A percentile compares a stretch with the other conserved stretches of the same genome.
Conservation (phyloP, 1,140 invertebrate genomes). For the Macrobrachium nipponense region DNA sequence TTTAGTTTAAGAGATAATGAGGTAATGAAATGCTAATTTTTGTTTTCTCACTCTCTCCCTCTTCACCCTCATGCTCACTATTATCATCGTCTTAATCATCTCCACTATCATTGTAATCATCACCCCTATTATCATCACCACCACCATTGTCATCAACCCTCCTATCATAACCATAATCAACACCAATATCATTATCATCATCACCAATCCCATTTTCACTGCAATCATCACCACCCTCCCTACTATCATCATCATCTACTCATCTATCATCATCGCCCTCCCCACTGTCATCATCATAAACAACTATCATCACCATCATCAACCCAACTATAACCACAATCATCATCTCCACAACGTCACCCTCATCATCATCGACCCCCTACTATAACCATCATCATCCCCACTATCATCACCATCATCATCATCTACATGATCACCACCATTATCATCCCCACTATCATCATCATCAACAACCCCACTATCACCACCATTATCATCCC, state of each 20-base stretch:
- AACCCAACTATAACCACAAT: neutral
- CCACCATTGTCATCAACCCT: neutral
- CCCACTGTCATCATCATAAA: neutral
- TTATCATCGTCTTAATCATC: neutral
- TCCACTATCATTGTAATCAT: neutral
- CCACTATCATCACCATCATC: no score
- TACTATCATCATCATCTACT: neutral
- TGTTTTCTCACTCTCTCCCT: conserved; percentile 13
- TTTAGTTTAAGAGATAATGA: no score
- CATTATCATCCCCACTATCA: neutral
- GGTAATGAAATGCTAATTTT: neutral
- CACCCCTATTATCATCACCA: no score
- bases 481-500: neutral
- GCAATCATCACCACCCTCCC: neutral
- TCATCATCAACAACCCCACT: conserved; percentile 3
- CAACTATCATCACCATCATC: neutral
- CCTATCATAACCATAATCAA: neutral
- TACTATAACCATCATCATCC: neutral
- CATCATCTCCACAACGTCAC: neutral
- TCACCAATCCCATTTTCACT: neutral
- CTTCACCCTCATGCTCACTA: neutral
- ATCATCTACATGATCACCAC: no score
- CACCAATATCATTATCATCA: neutral
- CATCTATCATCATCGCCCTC: neutral
- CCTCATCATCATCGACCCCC: neutral